Conservation (phyloP, 2,113 vertebrate genomes). For the Propithecus coquereli region DNA sequence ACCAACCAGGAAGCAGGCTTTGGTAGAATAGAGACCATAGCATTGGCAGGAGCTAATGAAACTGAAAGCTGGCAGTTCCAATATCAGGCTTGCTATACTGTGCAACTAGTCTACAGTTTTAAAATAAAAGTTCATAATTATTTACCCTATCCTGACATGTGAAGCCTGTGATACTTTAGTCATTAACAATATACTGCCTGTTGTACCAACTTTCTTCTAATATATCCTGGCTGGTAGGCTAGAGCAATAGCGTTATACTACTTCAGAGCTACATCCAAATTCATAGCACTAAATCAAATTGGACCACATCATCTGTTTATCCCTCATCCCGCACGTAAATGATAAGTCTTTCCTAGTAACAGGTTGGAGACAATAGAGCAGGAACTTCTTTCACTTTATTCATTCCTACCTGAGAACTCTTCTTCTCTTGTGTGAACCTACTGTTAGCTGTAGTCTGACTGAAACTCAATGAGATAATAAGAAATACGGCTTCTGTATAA, state of each 20-base stretch:
- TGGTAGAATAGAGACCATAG: background rate
- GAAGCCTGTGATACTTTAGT: background rate
- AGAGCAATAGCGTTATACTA: background rate
- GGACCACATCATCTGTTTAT: background rate
- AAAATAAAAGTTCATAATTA: background rate
- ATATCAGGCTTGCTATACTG: background rate
- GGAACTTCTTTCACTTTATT: background rate
- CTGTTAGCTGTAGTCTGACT: background rate
- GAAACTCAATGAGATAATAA: background rate
- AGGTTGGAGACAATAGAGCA: background rate
- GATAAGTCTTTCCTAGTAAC: background rate
- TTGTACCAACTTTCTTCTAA: background rate
- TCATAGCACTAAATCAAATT: background rate
- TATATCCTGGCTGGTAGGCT: background rate
- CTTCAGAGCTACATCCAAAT: background rate
- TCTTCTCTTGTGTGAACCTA: background rate
- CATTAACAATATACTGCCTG: background rate
- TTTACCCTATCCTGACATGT: background rate
- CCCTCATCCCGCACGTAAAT: background rate
- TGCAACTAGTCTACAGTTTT: background rate
- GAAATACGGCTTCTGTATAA: background rate
- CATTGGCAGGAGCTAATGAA: background rate
- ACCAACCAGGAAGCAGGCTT: background rate
- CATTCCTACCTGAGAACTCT: background rate
- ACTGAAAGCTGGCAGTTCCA: background rate